Conservation (phyloP, 2,888 invertebrate species). For the Galerucella nymphaeae region DNA sequence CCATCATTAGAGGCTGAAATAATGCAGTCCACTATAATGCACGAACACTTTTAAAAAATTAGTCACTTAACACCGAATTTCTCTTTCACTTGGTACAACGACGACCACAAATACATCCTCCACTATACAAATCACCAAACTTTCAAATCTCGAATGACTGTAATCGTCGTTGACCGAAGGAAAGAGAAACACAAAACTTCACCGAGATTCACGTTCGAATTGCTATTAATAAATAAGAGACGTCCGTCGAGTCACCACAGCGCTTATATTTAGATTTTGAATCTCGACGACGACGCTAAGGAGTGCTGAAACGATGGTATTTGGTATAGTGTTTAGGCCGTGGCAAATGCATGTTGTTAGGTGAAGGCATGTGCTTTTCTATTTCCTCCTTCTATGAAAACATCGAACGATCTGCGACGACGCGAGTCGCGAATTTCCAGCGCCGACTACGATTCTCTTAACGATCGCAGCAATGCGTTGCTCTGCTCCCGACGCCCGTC, state of each 20-base stretch:
- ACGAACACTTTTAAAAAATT: slow-evolving; percentile 23
- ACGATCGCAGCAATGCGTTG: slow-evolving; percentile 54
- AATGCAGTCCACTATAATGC: slow-evolving; percentile 43
- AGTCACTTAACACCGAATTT: slow-evolving; percentile 25
- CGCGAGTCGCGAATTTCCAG: slow-evolving; percentile 45
- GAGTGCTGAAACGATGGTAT: slow-evolving; percentile 20
- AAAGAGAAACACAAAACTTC: slow-evolving; percentile 48
- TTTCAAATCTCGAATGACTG: slow-evolving; percentile 40
- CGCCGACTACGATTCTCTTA: slow-evolving; percentile 49
- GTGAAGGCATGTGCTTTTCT: slow-evolving; percentile 42
- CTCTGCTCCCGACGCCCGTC: slow-evolving; percentile 36
- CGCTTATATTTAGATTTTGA: slow-evolving; percentile 51
- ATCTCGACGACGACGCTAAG: slow-evolving; percentile 41
- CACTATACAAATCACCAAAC: slow-evolving; percentile 36
- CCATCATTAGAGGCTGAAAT: slow-evolving; percentile 58
- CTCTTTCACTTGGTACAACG: slow-evolving; percentile 50
- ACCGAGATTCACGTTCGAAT: slow-evolving; percentile 44
- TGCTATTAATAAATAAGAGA: slow-evolving; percentile 56
- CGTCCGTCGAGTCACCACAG: slow-evolving; percentile 52
- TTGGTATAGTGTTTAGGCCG: slow-evolving; percentile 39
- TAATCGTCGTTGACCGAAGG: slow-evolving; percentile 40
- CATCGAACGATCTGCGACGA: slow-evolving; percentile 43
- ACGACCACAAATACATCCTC: slow-evolving; percentile 58
- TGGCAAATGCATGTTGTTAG: slow-evolving; percentile 46
- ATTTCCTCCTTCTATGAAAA: slow-evolving; percentile 36